Evolutionary conservation across 2,888 invertebrate genomes (phyloP).

Genomic region (Iselma pallidipennis): DNA sequence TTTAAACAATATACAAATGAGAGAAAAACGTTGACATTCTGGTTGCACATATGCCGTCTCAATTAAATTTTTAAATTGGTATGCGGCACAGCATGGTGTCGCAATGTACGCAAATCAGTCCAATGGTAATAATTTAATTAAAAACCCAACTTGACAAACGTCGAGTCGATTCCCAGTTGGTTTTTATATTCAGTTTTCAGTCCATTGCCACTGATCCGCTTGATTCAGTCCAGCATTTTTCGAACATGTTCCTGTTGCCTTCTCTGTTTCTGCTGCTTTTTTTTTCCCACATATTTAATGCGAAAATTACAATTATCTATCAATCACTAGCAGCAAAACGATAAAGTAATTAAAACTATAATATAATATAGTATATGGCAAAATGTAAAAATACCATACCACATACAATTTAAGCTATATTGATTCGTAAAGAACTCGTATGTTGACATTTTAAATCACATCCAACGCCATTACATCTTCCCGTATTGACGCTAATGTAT

Average conservation of each 20-base stretch:
- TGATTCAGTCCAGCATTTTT: background rate
- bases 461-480: background rate
- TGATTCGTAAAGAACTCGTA: background rate
- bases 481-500: background rate
- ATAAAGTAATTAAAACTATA: background rate
- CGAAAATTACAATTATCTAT: too few relatives aligned
- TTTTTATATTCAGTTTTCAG: constrained; percentile 21
- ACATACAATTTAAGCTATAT: background rate
- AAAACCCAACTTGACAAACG: constrained; percentile 27
- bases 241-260: background rate
- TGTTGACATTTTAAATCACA: background rate
- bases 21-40: background rate
- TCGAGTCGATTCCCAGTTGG: constrained; percentile 21
- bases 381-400: too few relatives aligned
- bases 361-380: too few relatives aligned
- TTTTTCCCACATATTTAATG: too few relatives aligned
- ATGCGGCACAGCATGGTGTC: constrained; percentile 18
- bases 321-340: background rate
- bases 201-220: background rate
- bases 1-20: background rate
- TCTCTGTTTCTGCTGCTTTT: too few relatives aligned
- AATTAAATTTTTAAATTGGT: constrained; percentile 24
- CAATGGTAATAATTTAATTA: constrained; percentile 43
- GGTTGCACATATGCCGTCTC: background rate
- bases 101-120: constrained; percentile 42